Evolutionary conservation across 2,888 invertebrate genomes (phyloP), one percentile per base, ranked within the genome.

Genomic region (Ischnus inquisitorius): DNA sequence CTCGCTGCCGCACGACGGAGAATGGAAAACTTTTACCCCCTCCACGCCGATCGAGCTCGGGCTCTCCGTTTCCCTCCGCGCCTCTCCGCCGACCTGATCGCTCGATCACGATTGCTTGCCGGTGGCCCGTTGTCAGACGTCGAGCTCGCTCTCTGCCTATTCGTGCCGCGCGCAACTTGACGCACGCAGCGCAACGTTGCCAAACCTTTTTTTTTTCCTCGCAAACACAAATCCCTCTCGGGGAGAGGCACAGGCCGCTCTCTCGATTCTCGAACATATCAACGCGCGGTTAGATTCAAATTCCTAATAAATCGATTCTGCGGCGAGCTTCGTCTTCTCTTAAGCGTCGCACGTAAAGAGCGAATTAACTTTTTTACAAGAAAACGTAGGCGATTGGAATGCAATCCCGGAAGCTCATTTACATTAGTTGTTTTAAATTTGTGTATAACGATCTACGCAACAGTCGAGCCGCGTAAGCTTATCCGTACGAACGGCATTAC

Each of bases 161-260:
- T 91, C 89, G 88, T 88, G 85, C 89, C 87, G 90, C 90, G 90
- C 90, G 90, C 90, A 91, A 89, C 88, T 88, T 87, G 86, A 85
- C 88, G 84, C 89, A 90, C 90, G 90, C 88, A 90, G 86, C 79
- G 81, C 89, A 62, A 46, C 71, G 90, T 91, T 90, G 90, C 87
- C 91, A 86, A 83, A 79, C 86, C 82, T 85, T 69, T 57, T 48
- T 81, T 83, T 43, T 60, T 68, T 19, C 57, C 5, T 48, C 48
- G 0, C 48, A 10, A 54, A 51, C 51, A 8, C 54, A 54, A 12
- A 22, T 2, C 19, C 51, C 2, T n/a, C 67, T 43, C 28, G 62
- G 51, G 14, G 67, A 64, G 71, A 64, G 34, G 34, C 34, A 74
- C 10, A 69, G 71, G 19, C 62, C 16, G 41, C 62, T 25, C 16